Evolutionary conservation across 2,113 vertebrate genomes (phyloP), one percentile per base, ranked within the genome.

Genomic region (Solea solea): DNA sequence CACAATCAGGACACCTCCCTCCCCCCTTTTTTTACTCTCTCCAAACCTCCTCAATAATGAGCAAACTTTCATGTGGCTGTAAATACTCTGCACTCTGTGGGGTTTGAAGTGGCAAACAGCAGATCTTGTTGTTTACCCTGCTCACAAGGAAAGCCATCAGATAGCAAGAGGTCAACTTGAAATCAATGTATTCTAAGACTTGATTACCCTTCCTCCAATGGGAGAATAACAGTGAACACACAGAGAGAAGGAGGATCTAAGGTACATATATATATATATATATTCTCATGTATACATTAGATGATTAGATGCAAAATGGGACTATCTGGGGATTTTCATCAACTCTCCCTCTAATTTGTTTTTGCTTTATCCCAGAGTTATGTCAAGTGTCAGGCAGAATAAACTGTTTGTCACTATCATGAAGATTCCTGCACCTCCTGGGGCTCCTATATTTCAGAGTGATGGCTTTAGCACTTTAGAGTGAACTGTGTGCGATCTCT

Each of bases 61-160:
- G 70, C 54, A 65, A 90, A 88, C 76, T 91, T 93, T 93, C 90
- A 93, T 93, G 87, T 90, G 87, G 64, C 74, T 83, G 86, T 86
- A 88, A 83, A 89, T 89, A 75, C 85, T 87, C 81, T 68, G 82
- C 80, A 70, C 71, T 83, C 78, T 75, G 61, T 76, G 63, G 78
- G 72, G 78, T 91, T 91, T 88, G 81, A 92, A 89, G 90, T 82
- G 88, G 62, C 75, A 91, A 91, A 73, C 3, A 90, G 83, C 80
- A 84, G 73, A 79, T 85, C 76, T 50, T 67, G 58, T 89, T 90
- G 82, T 91, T 93, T 92, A 88, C 74, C 55, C 81, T 74, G 51
- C 66, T 78, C 28, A 50, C 69, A 83, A 83, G 91, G 63, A 70
- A 89, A 82, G 81, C 77, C 84, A 88, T 88, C 82, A 76, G 82